Conservation (phyloP, 2,113 vertebrate species). For the Xenus cinereus region DNA sequence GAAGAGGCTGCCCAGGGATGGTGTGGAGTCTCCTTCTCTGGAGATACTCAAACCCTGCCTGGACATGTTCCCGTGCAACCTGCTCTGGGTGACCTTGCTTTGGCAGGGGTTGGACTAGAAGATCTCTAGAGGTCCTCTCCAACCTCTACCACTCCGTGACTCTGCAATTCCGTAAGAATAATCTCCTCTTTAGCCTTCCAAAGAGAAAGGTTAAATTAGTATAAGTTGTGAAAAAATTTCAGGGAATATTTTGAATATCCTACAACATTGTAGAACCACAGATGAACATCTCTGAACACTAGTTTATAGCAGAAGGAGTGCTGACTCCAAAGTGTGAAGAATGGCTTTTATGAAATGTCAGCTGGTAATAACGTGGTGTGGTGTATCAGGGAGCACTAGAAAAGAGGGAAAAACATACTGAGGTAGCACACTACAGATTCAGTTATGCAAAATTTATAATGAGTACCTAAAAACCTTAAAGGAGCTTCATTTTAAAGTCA, state of each 20-base stretch:
- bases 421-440: not conserved
- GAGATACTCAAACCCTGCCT: not conserved
- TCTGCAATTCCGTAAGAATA: not conserved
- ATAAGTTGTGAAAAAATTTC: not conserved
- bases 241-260: not conserved
- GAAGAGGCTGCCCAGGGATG: not conserved
- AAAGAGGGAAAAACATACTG: not conserved
- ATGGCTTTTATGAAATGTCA: slow-evolving; percentile 42
- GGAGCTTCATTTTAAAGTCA: not conserved
- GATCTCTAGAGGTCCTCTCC: not conserved
- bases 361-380: not conserved
- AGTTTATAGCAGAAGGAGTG: not conserved
- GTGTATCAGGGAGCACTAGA: not conserved
- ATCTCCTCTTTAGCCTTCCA: not conserved
- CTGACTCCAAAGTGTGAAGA: not conserved
- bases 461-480: not conserved
- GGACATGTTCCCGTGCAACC: not conserved
- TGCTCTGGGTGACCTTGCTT: not conserved
- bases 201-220: not conserved
- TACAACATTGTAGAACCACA: not conserved
- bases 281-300: not conserved
- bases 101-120: not conserved
- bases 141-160: not conserved
- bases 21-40: not conserved
- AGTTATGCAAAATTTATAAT: not conserved